Evolutionary conservation across 1,140 invertebrate species (phyloP), one percentile per base, ranked within the genome.

Genomic region (Aporrectodea caliginosa): DNA sequence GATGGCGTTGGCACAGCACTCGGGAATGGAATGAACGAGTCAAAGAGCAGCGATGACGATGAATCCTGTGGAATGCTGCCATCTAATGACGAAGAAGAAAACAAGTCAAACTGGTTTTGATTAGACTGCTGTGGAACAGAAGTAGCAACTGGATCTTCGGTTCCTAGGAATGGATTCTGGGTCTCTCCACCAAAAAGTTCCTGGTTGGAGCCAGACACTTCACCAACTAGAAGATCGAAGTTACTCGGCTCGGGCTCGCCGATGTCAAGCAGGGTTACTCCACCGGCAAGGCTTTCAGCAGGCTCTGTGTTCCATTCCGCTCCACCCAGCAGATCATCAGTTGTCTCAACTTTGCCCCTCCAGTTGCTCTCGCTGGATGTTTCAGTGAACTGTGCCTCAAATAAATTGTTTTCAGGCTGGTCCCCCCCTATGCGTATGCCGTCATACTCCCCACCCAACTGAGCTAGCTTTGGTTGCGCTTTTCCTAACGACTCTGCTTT

Each of bases 211-310:
- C 34, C 58, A 22, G 32, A 73, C n/a, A n/a, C n/a, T n/a, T n/a
- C 78, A 30, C 80, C 82, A 73, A 90, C 91, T 29, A 93, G 87
- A 73, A 93, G 86, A 88, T 93, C 92, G 83, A 92, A 90, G 83
- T 91, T 90, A 78, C 85, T 86, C 58, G 82, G 78, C 29, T 83
- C 77, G 14, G 77, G 29, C n/a, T 68, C 78, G 75, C 83, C 83
- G 43, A 87, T 83, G 78, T 84, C 79, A 33, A 87, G 79, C 43
- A 85, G 79, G 75, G 84, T 82, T 2, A 83, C 78, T 34, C 84
- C 76, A 35, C 82, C 80, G 6, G 81, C 78, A 33, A 83, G 43
- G 30, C 33, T 14, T 30, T 16, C 32, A 16, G 16, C 30, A 31
- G n/a, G 43, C 0, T 16, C 35, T 80, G 32, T 22, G 22, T 58